Percentiles rank a stretch among this genome's conserved stretches.
phyloP scores from a whole-genome alignment of 37 sponge, comb jelly and placozoan genomes.

The Haliclona indistincta region DNA sequence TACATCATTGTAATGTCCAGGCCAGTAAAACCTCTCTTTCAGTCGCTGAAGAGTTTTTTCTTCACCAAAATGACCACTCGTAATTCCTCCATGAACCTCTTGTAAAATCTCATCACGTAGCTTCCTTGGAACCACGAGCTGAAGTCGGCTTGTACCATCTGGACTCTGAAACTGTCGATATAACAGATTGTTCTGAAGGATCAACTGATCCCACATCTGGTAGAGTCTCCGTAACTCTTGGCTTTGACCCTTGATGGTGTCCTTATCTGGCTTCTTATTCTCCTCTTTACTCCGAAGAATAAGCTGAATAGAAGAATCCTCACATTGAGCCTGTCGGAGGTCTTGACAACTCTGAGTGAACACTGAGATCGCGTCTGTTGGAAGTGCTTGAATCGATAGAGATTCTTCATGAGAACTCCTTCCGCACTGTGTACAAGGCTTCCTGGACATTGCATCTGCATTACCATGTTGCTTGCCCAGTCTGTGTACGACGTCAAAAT shows the following conservation, averaged over 20 bases:
- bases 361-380: background rate
- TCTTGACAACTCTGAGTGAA: background rate
- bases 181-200: background rate
- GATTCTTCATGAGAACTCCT: background rate
- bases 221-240: slow-evolving; percentile 9
- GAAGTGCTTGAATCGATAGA: no score
- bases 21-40: slow-evolving; percentile 45
- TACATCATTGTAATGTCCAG: slow-evolving; percentile 13
- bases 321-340: background rate
- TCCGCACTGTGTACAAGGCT: background rate
- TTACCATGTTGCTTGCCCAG: background rate
- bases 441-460: slow-evolving; percentile 1
- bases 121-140: slow-evolving; percentile 6
- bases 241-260: background rate
- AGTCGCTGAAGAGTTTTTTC: slow-evolving; percentile 10
- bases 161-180: background rate
- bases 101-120: slow-evolving; percentile 11
- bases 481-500: slow-evolving; percentile 3
- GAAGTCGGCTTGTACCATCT: background rate
- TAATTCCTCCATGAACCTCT: slow-evolving; percentile 9
- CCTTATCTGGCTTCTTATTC: background rate
- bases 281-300: background rate
- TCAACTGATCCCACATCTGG: slow-evolving; percentile 22
- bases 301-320: background rate
- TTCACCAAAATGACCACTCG: slow-evolving; percentile 14